phyloP scores from a whole-genome alignment of 2,888 invertebrate genomes.

The Hyalella azteca region DNA sequence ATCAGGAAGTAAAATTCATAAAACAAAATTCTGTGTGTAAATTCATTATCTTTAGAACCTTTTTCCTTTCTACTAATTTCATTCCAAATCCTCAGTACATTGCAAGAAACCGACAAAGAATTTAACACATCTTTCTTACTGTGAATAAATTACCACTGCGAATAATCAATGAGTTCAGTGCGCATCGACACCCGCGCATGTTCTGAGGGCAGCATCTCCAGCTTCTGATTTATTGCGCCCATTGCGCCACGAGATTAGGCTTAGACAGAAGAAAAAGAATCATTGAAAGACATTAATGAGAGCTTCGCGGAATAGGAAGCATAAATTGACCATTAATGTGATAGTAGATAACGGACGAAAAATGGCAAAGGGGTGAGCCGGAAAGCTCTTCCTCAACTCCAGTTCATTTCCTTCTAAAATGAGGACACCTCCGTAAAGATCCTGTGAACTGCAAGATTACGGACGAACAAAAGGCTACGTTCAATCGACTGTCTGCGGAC shows the following conservation, averaged over 20 bases:
- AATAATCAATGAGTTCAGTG: too few species aligned
- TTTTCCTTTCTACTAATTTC: too few species aligned
- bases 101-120: too few species aligned
- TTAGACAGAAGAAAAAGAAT: conserved; percentile 33
- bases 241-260: conserved; percentile 11
- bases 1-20: too few species aligned
- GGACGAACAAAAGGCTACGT: background rate
- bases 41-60: too few species aligned
- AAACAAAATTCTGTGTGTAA: too few species aligned
- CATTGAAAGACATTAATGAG: conserved; percentile 33
- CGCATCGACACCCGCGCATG: too few species aligned
- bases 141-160: too few species aligned
- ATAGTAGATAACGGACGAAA: conserved; percentile 38
- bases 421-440: background rate
- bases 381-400: background rate
- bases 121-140: too few species aligned
- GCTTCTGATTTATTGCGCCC: conserved; percentile 28
- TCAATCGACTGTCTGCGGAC: too few species aligned
- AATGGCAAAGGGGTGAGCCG: conserved; percentile 23
- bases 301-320: conserved; percentile 30
- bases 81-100: too few species aligned
- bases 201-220: background rate
- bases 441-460: background rate
- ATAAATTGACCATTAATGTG: conserved; percentile 38
- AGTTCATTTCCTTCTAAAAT: conserved; percentile 27